Percentiles rank a stretch among this genome's conserved stretches.
These are phyloP conservation scores for Panagrolaimus sp. DNA, from an alignment of 1,140 invertebrate species.

Conservation along the genomic window DNA sequence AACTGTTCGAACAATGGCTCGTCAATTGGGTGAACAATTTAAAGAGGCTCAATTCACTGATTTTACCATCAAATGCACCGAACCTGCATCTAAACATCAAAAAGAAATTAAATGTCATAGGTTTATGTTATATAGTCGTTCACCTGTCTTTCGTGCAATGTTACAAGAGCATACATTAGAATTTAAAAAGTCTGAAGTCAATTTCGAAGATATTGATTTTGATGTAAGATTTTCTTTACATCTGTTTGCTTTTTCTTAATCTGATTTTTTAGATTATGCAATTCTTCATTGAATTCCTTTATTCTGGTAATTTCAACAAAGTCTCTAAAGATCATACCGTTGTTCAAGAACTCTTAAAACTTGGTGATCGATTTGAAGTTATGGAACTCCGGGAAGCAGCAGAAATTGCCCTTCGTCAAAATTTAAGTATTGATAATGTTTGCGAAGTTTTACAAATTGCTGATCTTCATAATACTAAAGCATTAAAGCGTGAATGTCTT, in stretches of 20 bases:
- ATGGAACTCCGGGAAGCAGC: slow-evolving; percentile 54
- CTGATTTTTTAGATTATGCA: slow-evolving; percentile 44
- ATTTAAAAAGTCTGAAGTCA: slow-evolving; percentile 40
- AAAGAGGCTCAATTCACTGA: slow-evolving; percentile 49
- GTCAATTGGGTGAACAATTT: slow-evolving; percentile 37
- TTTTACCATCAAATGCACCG: slow-evolving; percentile 49
- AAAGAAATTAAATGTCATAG: slow-evolving; percentile 56
- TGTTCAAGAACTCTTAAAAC: slow-evolving; percentile 50
- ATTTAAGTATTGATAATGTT: slow-evolving; percentile 48
- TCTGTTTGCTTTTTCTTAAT: background rate
- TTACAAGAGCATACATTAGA: slow-evolving; percentile 52
- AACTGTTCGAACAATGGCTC: slow-evolving; percentile 23
- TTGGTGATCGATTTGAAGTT: slow-evolving; percentile 54
- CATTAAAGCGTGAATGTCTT: slow-evolving; percentile 54
- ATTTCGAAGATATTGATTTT: slow-evolving; percentile 52
- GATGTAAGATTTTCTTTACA: slow-evolving; percentile 42
- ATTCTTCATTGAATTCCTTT: slow-evolving; percentile 48
- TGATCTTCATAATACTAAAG: slow-evolving; percentile 52
- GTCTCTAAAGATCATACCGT: slow-evolving; percentile 26
- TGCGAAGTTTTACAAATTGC: slow-evolving; percentile 50
- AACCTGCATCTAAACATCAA: slow-evolving; percentile 24
- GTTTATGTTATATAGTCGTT: slow-evolving; percentile 56
- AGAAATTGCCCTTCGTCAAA: slow-evolving; percentile 40
- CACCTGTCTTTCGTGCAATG: slow-evolving; percentile 60
- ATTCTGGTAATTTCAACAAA: slow-evolving; percentile 40